Evolutionary conservation across 2,113 vertebrate genomes (phyloP).

Genomic region (Puma concolor): DNA sequence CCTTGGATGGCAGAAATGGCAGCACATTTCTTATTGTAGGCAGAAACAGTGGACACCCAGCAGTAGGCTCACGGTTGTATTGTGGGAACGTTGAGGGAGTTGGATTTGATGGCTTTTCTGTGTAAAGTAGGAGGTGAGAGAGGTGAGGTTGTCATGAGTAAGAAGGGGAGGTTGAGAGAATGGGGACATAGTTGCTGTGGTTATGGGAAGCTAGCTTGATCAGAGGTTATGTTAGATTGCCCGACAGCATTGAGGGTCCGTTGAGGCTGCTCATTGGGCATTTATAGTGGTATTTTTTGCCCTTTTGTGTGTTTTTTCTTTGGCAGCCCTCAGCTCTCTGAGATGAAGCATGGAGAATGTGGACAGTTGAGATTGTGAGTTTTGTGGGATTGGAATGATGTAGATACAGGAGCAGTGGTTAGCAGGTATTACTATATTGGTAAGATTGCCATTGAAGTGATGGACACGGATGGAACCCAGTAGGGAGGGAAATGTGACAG

Average conservation of each 20-base stretch:
- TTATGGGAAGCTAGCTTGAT: background rate
- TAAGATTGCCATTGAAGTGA: background rate
- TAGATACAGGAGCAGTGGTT: background rate
- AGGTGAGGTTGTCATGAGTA: background rate
- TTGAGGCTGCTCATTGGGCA: background rate
- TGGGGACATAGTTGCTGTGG: accelerated
- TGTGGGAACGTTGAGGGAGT: background rate
- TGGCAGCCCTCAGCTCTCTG: background rate
- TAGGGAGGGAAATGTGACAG: background rate
- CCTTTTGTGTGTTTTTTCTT: background rate
- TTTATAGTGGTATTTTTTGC: no score
- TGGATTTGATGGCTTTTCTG: background rate
- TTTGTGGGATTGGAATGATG: background rate
- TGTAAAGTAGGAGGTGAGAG: background rate
- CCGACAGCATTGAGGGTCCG: background rate
- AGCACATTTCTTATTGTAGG: background rate
- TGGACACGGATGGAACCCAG: background rate
- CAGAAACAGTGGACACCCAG: no score
- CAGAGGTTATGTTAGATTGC: accelerated
- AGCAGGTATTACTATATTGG: background rate
- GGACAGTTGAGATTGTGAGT: background rate
- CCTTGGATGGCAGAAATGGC: no score
- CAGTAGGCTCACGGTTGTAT: background rate
- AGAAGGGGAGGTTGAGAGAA: background rate
- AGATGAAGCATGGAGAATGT: background rate